Evolutionary conservation across 2,113 vertebrate genomes (phyloP).

Genomic region (Delphinus delphis): DNA sequence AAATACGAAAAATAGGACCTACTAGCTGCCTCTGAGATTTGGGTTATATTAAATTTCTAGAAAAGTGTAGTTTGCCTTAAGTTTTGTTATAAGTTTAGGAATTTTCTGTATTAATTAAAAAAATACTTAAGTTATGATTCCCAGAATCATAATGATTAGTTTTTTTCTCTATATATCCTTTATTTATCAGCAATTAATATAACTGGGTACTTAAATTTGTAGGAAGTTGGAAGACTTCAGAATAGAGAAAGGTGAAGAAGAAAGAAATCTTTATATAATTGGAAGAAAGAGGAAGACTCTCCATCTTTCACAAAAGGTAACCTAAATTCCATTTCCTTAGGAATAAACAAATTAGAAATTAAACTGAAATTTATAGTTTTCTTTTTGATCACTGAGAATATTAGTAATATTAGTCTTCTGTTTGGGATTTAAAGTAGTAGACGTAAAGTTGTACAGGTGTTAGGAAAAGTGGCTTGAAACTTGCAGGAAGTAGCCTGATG

Average conservation of each 20-base stretch:
- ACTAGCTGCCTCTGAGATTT: not conserved
- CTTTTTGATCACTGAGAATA: not conserved
- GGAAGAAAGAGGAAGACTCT: constrained; percentile 88
- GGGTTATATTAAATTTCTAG: not conserved
- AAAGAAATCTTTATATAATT: constrained; percentile 87
- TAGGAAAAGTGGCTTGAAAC: constrained; percentile 4
- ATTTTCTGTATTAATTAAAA: constrained; percentile 2
- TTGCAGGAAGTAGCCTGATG: not conserved
- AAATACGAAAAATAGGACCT: not conserved
- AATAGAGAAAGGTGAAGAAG: constrained; percentile 92
- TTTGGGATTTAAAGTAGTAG: not conserved
- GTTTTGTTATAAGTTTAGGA: not conserved
- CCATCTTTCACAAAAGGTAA: constrained; percentile 85
- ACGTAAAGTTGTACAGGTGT: not conserved
- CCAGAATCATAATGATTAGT: not conserved
- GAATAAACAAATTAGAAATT: not conserved
- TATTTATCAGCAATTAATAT: not conserved
- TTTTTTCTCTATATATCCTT: not conserved
- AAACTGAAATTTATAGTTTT: not conserved
- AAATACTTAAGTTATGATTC: not conserved
- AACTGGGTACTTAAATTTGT: constrained; percentile 39
- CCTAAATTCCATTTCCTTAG: not conserved
- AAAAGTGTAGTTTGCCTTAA: not conserved
- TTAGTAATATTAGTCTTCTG: not conserved
- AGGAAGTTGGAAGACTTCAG: constrained; percentile 91